phyloP scores from a whole-genome alignment of 2,888 invertebrate genomes.

The Dysmachus trigonus region DNA sequence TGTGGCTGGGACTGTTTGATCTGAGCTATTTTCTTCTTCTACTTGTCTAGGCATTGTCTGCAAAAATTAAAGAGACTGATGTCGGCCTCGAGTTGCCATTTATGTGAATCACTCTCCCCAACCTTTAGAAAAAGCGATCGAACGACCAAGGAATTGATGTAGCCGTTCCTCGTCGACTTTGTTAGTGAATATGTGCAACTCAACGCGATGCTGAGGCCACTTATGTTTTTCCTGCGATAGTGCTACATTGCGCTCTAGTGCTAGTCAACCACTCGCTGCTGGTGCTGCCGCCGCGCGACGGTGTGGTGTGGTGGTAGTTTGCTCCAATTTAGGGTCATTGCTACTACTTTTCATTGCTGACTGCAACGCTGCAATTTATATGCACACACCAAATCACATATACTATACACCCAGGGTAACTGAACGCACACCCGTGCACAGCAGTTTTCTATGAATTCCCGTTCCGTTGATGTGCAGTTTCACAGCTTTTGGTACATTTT shows the following conservation, averaged over 20 bases:
- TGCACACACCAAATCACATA: neutral
- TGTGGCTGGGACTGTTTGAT: neutral
- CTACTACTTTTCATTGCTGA: slow-evolving; percentile 44
- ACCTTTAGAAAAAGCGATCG: neutral
- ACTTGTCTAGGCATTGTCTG: neutral
- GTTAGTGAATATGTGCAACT: neutral
- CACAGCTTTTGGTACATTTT: neutral
- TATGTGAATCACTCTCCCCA: neutral
- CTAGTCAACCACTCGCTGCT: neutral
- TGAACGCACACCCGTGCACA: neutral
- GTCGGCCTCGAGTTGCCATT: neutral
- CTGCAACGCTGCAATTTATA: slow-evolving; percentile 43
- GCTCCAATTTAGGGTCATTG: slow-evolving; percentile 45
- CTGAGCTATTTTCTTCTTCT: neutral
- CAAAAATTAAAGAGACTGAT: neutral
- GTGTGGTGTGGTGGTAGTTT: slow-evolving; percentile 12
- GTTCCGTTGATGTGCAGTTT: neutral
- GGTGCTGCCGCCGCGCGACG: neutral
- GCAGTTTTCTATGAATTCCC: neutral
- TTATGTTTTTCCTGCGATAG: neutral
- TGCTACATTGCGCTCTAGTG: neutral
- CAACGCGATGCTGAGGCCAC: neutral
- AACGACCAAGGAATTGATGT: neutral
- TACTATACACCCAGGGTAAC: neutral
- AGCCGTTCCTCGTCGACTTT: neutral